Conservation (phyloP, 2,113 vertebrate species). For the Stictonetta naevosa region DNA sequence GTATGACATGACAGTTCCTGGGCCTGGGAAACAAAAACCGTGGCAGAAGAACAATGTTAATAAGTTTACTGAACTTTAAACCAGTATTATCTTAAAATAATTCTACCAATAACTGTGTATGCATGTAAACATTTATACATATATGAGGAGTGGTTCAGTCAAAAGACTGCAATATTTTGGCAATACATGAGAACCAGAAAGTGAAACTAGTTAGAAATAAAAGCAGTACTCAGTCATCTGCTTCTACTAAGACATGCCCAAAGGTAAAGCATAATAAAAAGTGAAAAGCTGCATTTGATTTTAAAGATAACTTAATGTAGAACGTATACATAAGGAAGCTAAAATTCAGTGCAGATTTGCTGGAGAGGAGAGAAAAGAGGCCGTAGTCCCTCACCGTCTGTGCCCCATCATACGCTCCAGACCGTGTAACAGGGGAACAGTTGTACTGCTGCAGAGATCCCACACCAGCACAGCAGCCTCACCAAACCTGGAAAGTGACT, state of each 20-base stretch:
- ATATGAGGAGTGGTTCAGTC: not conserved
- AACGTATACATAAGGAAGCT: not conserved
- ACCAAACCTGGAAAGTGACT: not conserved
- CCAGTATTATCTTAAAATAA: not conserved
- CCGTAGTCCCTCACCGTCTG: not conserved
- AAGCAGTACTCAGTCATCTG: not conserved
- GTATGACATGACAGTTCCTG: not conserved
- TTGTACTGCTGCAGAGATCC: not conserved
- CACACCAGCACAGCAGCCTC: not conserved
- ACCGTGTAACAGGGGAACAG: not conserved
- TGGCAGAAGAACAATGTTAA: not conserved
- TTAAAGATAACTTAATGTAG: not conserved
- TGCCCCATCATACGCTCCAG: not conserved
- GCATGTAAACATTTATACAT: not conserved
- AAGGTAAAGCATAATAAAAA: not conserved
- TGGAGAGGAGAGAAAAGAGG: not conserved
- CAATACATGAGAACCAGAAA: slow-evolving; percentile 1
- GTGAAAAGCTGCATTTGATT: not conserved
- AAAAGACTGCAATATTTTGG: not conserved
- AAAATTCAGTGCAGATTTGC: not conserved
- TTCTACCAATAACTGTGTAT: not conserved
- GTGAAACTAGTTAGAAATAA: not conserved
- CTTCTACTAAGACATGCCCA: not conserved
- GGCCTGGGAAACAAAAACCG: not conserved
- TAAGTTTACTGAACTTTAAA: not conserved